Evolutionary conservation across 2,113 vertebrate genomes (phyloP), one percentile per base, ranked within the genome.

Genomic region (Rhinolophus ferrumequinum): DNA sequence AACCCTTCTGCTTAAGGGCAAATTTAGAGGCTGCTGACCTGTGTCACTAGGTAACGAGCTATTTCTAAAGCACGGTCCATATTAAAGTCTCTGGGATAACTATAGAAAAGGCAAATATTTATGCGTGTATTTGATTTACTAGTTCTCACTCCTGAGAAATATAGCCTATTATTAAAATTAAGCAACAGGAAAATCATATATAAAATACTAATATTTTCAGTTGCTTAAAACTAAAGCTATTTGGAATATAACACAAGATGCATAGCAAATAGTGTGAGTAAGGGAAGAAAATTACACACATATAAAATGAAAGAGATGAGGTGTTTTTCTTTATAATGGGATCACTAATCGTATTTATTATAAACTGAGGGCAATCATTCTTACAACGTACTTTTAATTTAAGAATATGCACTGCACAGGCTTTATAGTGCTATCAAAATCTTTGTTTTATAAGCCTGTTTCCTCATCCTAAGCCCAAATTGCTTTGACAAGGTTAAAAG

Each of bases 391-490:
- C 41, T 82, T 64, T 33, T 80, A 72, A 76, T 75, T 97, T 89
- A 92, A 60, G 28, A 95, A 60, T 88, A 38, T 38, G 24, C 30
- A 18, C 21, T 67, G 67, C 30, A 47, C 28, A 90, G 38, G 13
- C n/a, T 97, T 93, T 92, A 89, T 12, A 76, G 6, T 24, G 41
- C 50, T 75, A 52, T 56, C 92, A 96, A 86, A 95, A 89, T 52
- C 19, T 82, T 84, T 90, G 38, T 75, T 90, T 97, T 95, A 67
- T 87, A 85, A 94, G n/a, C 22, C 19, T 60, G 21, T 67, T 97
- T 81, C 14, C 35, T 88, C 41, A 54, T 69, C 15, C 56, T 15
- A 41, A 93, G 33, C 58, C 28, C 21, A 82, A 93, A 88, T 89
- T 93, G 19, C 22, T 76, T 38, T 76, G 41, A 47, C 35, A 89